These are phyloP conservation scores for Anastrepha obliqua DNA, from an alignment of 1,140 invertebrate species.

Conservation along the genomic window DNA sequence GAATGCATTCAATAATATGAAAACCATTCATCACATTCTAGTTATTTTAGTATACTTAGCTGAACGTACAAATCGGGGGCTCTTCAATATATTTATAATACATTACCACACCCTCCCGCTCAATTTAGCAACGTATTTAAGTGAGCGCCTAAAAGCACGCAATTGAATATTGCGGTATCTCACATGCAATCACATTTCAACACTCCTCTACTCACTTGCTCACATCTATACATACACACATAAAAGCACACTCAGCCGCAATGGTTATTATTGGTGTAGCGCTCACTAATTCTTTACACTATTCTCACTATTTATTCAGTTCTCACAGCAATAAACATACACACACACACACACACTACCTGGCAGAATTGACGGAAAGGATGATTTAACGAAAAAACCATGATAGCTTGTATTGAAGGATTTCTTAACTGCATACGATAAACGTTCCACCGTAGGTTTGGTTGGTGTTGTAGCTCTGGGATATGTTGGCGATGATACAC, in stretches of 20 bases:
- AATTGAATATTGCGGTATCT: not conserved
- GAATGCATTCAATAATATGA: too few relatives aligned
- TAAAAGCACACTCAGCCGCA: not conserved
- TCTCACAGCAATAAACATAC: not conserved
- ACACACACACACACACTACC: not conserved
- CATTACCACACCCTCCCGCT: not conserved
- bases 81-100: too few relatives aligned
- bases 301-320: not conserved
- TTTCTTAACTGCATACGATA: not conserved
- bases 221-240: not conserved
- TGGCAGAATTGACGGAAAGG: not conserved
- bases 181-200: not conserved
- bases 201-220: not conserved
- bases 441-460: not conserved
- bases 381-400: not conserved
- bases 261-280: not conserved
- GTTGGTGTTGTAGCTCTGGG: not conserved
- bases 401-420: conserved; percentile 10
- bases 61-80: too few relatives aligned
- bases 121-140: not conserved
- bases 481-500: not conserved
- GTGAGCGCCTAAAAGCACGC: conserved; percentile 38
- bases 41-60: too few relatives aligned
- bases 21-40: too few relatives aligned
- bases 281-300: not conserved